Evolutionary conservation across 1,140 invertebrate genomes (phyloP).

Genomic region (Aphaenogaster ashmeadi): DNA sequence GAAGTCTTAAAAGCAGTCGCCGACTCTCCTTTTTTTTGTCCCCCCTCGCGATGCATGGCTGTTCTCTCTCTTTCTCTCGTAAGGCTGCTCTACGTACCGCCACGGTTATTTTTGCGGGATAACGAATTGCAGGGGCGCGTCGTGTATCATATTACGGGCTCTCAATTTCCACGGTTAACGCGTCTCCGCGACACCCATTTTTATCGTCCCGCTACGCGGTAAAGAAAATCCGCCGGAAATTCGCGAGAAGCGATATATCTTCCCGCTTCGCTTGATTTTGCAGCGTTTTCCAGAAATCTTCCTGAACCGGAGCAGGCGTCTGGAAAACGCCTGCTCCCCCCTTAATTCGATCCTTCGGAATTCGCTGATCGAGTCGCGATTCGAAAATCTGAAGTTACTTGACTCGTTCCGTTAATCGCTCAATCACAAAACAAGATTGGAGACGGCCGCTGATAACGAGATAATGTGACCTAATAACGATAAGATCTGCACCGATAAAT

Average conservation of each 20-base stretch:
- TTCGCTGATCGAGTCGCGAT: neutral
- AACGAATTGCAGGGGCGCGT: slow-evolving; percentile 5
- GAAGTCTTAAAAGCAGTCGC: slow-evolving; percentile 34
- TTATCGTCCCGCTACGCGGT: neutral
- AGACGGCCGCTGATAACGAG: neutral
- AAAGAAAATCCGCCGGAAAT: neutral
- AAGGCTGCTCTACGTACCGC: neutral
- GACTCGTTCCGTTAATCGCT: neutral
- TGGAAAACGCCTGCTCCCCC: too few relatives aligned
- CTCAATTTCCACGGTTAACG: neutral
- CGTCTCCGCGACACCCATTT: neutral
- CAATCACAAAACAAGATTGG: neutral
- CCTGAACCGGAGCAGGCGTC: neutral
- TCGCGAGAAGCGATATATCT: neutral
- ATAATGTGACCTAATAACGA: neutral
- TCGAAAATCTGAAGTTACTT: neutral
- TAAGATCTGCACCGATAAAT: neutral
- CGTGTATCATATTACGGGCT: neutral
- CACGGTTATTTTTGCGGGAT: slow-evolving; percentile 30
- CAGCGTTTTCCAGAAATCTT: neutral
- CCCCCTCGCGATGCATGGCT: neutral
- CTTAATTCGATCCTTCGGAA: neutral
- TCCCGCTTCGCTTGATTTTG: neutral
- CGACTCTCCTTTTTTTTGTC: neutral
- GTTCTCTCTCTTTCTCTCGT: neutral